Conservation (phyloP, 2,113 vertebrate genomes). For the Calyptommatus sinebrachiatus region DNA sequence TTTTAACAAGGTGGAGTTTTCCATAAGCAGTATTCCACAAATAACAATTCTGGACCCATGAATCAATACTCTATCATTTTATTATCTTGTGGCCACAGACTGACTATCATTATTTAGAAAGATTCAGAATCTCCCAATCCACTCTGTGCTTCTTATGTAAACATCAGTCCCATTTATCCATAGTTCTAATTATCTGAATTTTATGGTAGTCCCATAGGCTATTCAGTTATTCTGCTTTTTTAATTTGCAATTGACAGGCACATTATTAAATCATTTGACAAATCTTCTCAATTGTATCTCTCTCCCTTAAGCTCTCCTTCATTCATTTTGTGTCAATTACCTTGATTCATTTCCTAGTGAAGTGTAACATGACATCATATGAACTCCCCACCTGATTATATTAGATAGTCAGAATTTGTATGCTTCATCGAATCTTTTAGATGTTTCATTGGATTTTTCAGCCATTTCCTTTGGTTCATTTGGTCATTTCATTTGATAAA, state of each 20-base stretch:
- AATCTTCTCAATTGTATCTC: slow-evolving; percentile 36
- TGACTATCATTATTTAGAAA: not conserved
- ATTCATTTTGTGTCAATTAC: slow-evolving; percentile 40
- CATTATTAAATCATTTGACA: slow-evolving; percentile 35
- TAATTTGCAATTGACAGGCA: slow-evolving; percentile 35
- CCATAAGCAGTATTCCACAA: not conserved
- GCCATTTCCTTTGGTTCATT: slow-evolving; percentile 37
- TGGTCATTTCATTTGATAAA: slow-evolving; percentile 36
- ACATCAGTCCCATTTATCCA: slow-evolving; percentile 24
- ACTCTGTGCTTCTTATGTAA: slow-evolving; percentile 18
- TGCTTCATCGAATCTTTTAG: slow-evolving; percentile 32
- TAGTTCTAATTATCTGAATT: slow-evolving; percentile 31
- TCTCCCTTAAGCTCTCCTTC: slow-evolving; percentile 31
- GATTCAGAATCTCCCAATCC: slow-evolving; percentile 7
- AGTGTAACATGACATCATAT: slow-evolving; percentile 40
- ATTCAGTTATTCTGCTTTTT: slow-evolving; percentile 42
- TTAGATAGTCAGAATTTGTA: slow-evolving; percentile 33
- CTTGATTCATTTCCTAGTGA: slow-evolving; percentile 36
- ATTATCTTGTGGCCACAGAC: not conserved
- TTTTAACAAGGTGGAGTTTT: not conserved
- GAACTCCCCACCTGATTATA: slow-evolving; percentile 38
- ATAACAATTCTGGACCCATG: not conserved
- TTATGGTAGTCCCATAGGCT: slow-evolving; percentile 34
- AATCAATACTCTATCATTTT: not conserved
- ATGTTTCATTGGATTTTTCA: slow-evolving; percentile 36